A percentile compares a stretch with the other conserved stretches of the same genome.
Evolutionary conservation across 2,888 invertebrate species (phyloP).

Genomic region (Rhopalosiphum nymphaeae): DNA sequence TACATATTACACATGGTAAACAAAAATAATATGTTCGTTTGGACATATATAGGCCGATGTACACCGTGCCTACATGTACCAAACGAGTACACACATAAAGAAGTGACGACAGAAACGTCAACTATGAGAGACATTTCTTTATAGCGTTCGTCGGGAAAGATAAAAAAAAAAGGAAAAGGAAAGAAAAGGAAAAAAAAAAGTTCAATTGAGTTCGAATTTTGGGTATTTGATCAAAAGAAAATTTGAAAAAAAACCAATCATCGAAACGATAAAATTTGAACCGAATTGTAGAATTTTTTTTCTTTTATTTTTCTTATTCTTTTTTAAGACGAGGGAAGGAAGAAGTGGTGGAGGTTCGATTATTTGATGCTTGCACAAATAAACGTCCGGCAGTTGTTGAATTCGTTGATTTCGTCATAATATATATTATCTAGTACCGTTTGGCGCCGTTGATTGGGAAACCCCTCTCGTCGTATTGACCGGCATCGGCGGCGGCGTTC

Average conservation of each 20-base stretch:
- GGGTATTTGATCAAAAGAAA: not conserved
- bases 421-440: slow-evolving; percentile 43
- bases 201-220: slow-evolving; percentile 29
- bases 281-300: slow-evolving; percentile 43
- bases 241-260: not conserved
- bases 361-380: not conserved
- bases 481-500: slow-evolving; percentile 71
- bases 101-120: slow-evolving; percentile 39
- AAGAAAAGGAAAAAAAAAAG: slow-evolving; percentile 29
- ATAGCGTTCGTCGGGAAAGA: not conserved
- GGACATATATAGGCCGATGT: not conserved
- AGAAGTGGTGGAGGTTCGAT: not conserved
- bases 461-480: slow-evolving; percentile 70
- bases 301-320: not conserved
- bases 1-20: slow-evolving; percentile 41
- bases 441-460: slow-evolving; percentile 67
- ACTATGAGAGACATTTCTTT: slow-evolving; percentile 32
- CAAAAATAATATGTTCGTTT: slow-evolving; percentile 18
- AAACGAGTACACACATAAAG: slow-evolving; percentile 13
- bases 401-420: not conserved
- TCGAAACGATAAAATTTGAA: not conserved
- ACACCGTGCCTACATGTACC: not conserved
- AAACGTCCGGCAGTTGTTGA: slow-evolving; percentile 24
- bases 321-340: not conserved
- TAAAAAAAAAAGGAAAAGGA: not conserved